These are phyloP conservation scores for Anastrepha obliqua DNA, from an alignment of 1,140 invertebrate genomes.

Conservation along the genomic window DNA sequence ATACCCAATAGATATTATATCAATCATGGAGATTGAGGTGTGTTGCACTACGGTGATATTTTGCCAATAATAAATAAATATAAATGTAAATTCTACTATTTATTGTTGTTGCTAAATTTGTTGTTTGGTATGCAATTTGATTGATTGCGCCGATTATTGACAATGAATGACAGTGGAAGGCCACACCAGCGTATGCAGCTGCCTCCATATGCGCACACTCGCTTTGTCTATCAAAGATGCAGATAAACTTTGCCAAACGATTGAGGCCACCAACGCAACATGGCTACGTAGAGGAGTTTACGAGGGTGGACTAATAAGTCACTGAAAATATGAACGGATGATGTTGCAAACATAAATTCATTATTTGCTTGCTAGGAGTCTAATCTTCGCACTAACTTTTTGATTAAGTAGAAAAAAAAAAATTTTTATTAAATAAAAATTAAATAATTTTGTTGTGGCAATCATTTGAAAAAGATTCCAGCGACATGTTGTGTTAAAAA, in stretches of 20 bases:
- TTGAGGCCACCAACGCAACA: slow-evolving; percentile 23
- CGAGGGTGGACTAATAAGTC: too few relatives aligned
- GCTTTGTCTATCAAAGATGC: slow-evolving; percentile 2
- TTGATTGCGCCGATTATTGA: slow-evolving; percentile 31
- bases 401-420: too few relatives aligned
- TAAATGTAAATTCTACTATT: background rate
- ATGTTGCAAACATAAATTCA: too few relatives aligned
- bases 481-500: too few relatives aligned
- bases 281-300: background rate
- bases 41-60: background rate
- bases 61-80: background rate
- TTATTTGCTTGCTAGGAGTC: too few relatives aligned
- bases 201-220: background rate
- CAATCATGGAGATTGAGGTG: background rate
- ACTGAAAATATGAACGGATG: too few relatives aligned
- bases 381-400: too few relatives aligned
- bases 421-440: too few relatives aligned
- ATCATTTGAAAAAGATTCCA: too few relatives aligned
- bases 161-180: slow-evolving; percentile 47
- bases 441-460: too few relatives aligned
- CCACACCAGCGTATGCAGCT: background rate
- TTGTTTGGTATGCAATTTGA: slow-evolving; percentile 23
- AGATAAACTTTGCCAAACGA: slow-evolving; percentile 29
- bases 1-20: background rate
- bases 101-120: background rate